Evolutionary conservation across 2,113 vertebrate species (phyloP).

Genomic region (Cebidichthys violaceus): DNA sequence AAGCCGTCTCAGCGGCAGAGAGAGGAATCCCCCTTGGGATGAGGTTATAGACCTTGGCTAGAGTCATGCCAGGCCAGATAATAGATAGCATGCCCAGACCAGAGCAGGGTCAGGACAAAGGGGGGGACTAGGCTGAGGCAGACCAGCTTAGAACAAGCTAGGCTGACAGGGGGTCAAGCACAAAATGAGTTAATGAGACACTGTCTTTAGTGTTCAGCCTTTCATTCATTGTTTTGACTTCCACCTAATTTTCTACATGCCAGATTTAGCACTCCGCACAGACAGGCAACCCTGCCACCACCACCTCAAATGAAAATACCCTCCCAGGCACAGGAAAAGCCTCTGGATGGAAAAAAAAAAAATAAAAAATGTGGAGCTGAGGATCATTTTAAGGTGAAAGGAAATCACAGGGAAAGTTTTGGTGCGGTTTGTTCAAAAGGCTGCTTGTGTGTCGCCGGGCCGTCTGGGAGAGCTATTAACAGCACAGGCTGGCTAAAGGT

Average conservation of each 20-base stretch:
- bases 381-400: slow-evolving; percentile 80
- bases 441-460: slow-evolving; percentile 65
- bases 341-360: slow-evolving; percentile 73
- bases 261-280: slow-evolving; percentile 60
- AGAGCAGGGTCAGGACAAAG: slow-evolving; percentile 32
- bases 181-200: slow-evolving; percentile 41
- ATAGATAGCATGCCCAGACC: slow-evolving; percentile 50
- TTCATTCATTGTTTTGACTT: slow-evolving; percentile 62
- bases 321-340: slow-evolving; percentile 70
- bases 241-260: slow-evolving; percentile 32
- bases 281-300: slow-evolving; percentile 41
- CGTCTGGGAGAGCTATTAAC: slow-evolving; percentile 69
- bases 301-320: slow-evolving; percentile 69
- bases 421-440: slow-evolving; percentile 67
- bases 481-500: slow-evolving; percentile 55
- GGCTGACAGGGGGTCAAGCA: slow-evolving; percentile 20
- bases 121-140: neutral
- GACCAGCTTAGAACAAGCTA: slow-evolving; percentile 10
- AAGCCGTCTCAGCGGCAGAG: slow-evolving; percentile 72
- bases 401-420: slow-evolving; percentile 75
- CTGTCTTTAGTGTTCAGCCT: slow-evolving; percentile 33
- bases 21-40: slow-evolving; percentile 69
- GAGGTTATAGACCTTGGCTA: slow-evolving; percentile 58
- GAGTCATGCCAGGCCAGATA: slow-evolving; percentile 67
- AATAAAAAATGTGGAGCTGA: slow-evolving; percentile 67